Percentiles rank a stretch among this genome's conserved stretches.
Conservation (phyloP, 2,797 vertebrate species). For the Poecilia gillii region DNA sequence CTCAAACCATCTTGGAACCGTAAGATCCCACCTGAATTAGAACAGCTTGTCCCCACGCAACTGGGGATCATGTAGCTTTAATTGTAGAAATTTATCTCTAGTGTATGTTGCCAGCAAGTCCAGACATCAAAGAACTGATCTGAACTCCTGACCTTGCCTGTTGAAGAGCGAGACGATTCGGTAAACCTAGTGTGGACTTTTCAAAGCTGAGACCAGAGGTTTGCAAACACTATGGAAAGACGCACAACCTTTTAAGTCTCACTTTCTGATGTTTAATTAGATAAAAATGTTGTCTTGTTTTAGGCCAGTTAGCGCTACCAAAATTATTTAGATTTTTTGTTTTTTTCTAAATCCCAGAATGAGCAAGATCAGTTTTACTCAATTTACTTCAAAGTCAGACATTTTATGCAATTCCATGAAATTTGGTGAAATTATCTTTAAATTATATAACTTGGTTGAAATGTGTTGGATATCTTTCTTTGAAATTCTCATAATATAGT, state of each 20-base stretch:
- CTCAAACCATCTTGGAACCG: conserved; percentile 45
- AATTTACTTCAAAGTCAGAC: background rate
- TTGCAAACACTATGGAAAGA: background rate
- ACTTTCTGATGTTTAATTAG: background rate
- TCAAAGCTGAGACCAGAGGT: background rate
- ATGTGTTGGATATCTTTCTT: background rate
- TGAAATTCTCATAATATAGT: background rate
- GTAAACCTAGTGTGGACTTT: background rate
- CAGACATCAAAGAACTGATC: conserved; percentile 26
- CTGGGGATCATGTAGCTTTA: conserved; percentile 50
- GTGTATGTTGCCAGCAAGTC: conserved; percentile 22
- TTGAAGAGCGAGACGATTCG: background rate
- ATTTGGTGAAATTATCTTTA: background rate
- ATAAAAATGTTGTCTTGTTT: background rate
- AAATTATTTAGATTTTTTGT: background rate
- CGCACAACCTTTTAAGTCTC: background rate
- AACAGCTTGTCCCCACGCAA: conserved; percentile 65
- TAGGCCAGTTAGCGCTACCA: background rate
- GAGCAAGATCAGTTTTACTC: background rate
- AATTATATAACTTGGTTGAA: background rate
- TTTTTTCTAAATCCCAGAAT: background rate
- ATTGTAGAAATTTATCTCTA: conserved; percentile 42
- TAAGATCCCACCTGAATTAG: conserved; percentile 49
- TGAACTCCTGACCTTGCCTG: background rate
- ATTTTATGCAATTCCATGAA: background rate